Evolutionary conservation across 2,888 invertebrate genomes (phyloP).

Genomic region (Melieria omissa): DNA sequence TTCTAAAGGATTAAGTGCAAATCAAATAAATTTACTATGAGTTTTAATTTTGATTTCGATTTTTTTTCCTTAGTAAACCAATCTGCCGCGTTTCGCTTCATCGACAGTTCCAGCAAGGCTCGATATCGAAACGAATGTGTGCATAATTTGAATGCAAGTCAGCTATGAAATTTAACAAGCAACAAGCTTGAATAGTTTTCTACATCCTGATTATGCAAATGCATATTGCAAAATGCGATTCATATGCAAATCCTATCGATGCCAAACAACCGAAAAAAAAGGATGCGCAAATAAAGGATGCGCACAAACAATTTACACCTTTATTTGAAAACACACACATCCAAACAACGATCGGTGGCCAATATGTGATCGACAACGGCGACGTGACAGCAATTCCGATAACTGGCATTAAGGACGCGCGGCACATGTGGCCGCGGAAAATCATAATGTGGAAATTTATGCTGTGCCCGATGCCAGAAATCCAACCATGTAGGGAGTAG

Average conservation of each 20-base stretch:
- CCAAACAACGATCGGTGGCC: constrained; percentile 1
- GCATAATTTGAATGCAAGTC: too few species aligned
- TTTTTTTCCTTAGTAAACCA: too few species aligned
- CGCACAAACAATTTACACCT: constrained; percentile 58
- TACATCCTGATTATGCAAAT: constrained; percentile 36
- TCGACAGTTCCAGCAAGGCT: too few species aligned
- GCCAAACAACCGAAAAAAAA: constrained; percentile 18
- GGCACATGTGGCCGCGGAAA: constrained; percentile 10
- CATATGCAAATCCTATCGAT: constrained; percentile 54
- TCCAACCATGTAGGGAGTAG: background rate
- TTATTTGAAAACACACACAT: constrained; percentile 39
- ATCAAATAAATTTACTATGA: too few species aligned
- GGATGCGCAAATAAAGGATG: constrained; percentile 48
- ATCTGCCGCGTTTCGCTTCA: too few species aligned
- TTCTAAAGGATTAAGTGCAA: too few species aligned
- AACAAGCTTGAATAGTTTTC: too few species aligned
- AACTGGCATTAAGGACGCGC: background rate
- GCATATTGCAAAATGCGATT: constrained; percentile 41
- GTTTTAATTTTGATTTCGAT: too few species aligned
- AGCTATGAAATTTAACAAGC: too few species aligned
- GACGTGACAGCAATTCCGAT: background rate
- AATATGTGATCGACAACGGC: constrained; percentile 27
- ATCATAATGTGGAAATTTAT: constrained; percentile 35
- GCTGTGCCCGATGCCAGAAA: background rate
- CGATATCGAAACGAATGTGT: too few species aligned